These are phyloP conservation scores for Dinothrombium tinctorium DNA, from an alignment of 1,140 invertebrate species.

Conservation along the genomic window DNA sequence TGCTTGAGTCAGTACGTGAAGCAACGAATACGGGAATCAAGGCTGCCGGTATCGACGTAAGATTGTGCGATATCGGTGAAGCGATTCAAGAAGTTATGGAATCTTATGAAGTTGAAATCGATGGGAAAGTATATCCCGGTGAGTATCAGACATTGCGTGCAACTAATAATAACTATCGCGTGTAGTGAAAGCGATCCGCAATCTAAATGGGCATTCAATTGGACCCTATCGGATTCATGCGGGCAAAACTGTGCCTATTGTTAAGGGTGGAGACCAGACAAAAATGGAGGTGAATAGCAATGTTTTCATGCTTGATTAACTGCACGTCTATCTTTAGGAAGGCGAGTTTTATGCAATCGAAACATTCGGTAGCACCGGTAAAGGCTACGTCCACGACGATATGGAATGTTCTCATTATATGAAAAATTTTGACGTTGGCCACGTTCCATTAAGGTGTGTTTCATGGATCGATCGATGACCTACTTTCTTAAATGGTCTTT, in stretches of 20 bases:
- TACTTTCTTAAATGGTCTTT: conserved; percentile 8
- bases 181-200: conserved; percentile 79
- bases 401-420: conserved; percentile 99
- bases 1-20: conserved; percentile 85
- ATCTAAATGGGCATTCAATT: conserved; percentile 95
- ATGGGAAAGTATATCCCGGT: conserved; percentile 79
- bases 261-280: conserved; percentile 89
- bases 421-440: conserved; percentile 91
- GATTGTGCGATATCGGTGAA: conserved; percentile 88
- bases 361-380: conserved; percentile 95
- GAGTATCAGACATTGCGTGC: not conserved
- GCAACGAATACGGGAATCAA: conserved; percentile 94
- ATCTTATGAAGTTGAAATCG: conserved; percentile 90
- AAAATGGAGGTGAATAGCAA: conserved; percentile 52
- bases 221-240: conserved; percentile 92
- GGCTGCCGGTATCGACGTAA: conserved; percentile 79
- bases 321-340: conserved; percentile 28
- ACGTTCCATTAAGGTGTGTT: conserved; percentile 44
- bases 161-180: conserved; percentile 1
- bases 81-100: conserved; percentile 99
- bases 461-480: not conserved
- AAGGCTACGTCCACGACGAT: conserved; percentile 89
- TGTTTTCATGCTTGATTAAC: not conserved
- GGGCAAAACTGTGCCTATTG: conserved; percentile 97
- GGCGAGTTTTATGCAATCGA: conserved; percentile 99